Conservation (phyloP, 2,113 vertebrate genomes). For the Neodon shergylaensis region DNA sequence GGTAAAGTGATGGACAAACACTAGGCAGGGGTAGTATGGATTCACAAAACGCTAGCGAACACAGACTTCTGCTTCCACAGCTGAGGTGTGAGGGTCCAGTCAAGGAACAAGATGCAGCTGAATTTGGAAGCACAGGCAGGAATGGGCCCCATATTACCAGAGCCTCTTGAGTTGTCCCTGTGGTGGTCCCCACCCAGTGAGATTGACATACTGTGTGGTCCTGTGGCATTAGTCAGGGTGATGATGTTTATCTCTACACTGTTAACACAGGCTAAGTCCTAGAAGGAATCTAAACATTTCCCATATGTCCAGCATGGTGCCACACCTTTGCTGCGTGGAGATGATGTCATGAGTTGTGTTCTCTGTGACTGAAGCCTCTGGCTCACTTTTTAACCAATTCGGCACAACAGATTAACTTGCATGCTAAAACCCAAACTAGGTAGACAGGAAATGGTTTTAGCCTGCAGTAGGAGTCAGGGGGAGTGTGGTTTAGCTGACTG, state of each 20-base stretch:
- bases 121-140: not conserved
- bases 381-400: not conserved
- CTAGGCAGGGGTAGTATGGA: not conserved
- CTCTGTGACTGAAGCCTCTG: not conserved
- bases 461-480: not conserved
- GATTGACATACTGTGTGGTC: not conserved
- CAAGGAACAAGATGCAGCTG: not conserved
- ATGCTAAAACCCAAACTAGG: not conserved
- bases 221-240: not conserved
- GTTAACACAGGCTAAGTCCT: not conserved
- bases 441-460: not conserved
- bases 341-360: accelerated
- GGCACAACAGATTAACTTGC: not conserved
- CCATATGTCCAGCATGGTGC: accelerated
- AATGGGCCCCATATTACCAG: not conserved
- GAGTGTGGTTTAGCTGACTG: not conserved
- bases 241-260: not conserved
- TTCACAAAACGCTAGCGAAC: not conserved
- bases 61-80: not conserved
- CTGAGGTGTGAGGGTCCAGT: not conserved
- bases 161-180: not conserved
- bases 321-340: not conserved
- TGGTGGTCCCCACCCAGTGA: accelerated
- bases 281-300: not conserved
- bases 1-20: not conserved